phyloP scores from a whole-genome alignment of 1,140 invertebrate genomes.

The Pygmarrhopalites habei region DNA sequence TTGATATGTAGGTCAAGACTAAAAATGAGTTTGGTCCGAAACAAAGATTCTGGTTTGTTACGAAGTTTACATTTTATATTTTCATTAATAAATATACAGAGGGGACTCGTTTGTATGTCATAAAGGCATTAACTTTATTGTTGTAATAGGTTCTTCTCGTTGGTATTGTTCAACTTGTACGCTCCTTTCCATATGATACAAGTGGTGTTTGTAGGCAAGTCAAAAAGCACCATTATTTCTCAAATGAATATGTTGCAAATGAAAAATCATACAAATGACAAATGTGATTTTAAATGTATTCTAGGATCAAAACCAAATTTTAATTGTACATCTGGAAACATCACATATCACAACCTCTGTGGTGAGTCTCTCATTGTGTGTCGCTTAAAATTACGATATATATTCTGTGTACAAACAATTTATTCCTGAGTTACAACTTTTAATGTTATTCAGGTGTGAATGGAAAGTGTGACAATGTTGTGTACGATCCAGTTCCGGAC shows the following conservation, averaged over 20 bases:
- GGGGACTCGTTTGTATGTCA: too few species aligned
- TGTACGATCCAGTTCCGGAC: not conserved
- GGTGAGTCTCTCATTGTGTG: too few species aligned
- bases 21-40: too few species aligned
- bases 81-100: too few species aligned
- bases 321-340: not conserved
- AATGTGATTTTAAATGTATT: not conserved
- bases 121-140: too few species aligned
- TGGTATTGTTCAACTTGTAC: not conserved
- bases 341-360: not conserved
- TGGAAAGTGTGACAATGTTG: not conserved
- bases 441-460: too few species aligned
- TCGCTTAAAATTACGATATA: too few species aligned
- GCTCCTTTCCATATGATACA: slow-evolving; percentile 1
- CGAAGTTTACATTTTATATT: too few species aligned
- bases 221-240: not conserved
- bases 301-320: not conserved
- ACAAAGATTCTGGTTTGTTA: too few species aligned
- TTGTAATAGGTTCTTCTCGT: not conserved
- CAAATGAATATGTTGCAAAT: not conserved
- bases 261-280: not conserved
- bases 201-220: slow-evolving; percentile 1
- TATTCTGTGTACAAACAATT: too few species aligned
- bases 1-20: too few species aligned
- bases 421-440: too few species aligned